phyloP scores from a whole-genome alignment of 2,113 vertebrate genomes.

The Gorsachius goisagi region DNA sequence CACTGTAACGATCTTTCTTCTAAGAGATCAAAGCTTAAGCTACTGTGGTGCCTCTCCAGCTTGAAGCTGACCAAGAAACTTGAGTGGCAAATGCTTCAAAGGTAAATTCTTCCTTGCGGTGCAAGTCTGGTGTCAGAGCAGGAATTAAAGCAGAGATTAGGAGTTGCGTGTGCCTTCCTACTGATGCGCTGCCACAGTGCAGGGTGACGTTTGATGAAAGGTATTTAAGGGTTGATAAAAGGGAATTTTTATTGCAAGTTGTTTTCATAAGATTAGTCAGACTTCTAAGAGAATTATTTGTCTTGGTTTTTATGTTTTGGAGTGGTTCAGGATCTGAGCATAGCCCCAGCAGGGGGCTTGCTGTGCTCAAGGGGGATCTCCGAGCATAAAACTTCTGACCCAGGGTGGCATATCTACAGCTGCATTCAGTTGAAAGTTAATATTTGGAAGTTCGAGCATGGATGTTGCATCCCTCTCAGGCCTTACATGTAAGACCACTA shows the following conservation, averaged over 20 bases:
- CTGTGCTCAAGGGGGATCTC: not conserved
- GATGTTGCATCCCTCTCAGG: not conserved
- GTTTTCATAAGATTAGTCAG: not conserved
- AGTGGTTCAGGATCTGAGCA: not conserved
- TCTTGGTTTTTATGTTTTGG: not conserved
- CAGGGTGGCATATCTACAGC: not conserved
- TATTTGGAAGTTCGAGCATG: not conserved
- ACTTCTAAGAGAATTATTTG: not conserved
- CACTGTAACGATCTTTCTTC: not conserved
- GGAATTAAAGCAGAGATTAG: slow-evolving; percentile 14
- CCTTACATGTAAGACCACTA: fast-evolving
- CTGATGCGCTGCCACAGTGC: not conserved
- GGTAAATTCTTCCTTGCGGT: not conserved
- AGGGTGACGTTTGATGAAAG: not conserved
- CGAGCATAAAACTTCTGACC: not conserved
- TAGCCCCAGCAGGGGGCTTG: not conserved
- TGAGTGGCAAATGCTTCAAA: slow-evolving; percentile 18
- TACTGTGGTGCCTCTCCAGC: not conserved
- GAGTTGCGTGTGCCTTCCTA: not conserved
- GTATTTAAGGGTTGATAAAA: slow-evolving; percentile 30
- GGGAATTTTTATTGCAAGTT: slow-evolving; percentile 18
- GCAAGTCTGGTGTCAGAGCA: slow-evolving; percentile 1
- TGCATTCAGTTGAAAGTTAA: not conserved
- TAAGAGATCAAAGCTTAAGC: slow-evolving; percentile 45
- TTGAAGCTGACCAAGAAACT: slow-evolving; percentile 2